A percentile compares a stretch with the other conserved stretches of the same genome.
Conservation (phyloP, 2,113 vertebrate species). For the Amia ocellicauda region DNA sequence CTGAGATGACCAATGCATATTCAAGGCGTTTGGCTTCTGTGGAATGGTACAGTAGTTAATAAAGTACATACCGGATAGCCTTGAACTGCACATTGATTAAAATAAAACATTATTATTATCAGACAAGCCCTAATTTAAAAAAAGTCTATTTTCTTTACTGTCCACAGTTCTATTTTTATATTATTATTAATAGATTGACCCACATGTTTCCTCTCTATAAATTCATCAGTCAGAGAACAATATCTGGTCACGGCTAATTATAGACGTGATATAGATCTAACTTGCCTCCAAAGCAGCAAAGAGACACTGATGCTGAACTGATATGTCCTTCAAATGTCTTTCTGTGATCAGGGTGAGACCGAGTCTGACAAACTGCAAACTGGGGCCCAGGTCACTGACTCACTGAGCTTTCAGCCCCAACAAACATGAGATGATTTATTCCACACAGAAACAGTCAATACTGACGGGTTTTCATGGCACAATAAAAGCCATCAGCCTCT, state of each 20-base stretch:
- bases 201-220: neutral
- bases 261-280: constrained; percentile 40
- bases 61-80: too few species aligned
- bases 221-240: constrained; percentile 20
- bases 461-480: neutral
- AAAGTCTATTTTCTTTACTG: too few species aligned
- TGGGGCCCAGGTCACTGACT: constrained; percentile 30
- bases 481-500: too few species aligned
- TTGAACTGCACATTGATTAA: too few species aligned
- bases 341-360: constrained; percentile 34
- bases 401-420: constrained; percentile 19
- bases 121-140: too few species aligned
- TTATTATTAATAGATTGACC: too few species aligned
- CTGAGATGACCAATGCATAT: too few species aligned
- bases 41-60: too few species aligned
- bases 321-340: constrained; percentile 30
- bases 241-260: constrained; percentile 17
- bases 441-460: neutral
- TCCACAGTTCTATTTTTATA: too few species aligned
- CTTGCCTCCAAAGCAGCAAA: too few species aligned
- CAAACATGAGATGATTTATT: constrained; percentile 13
- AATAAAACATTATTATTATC: too few species aligned
- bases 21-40: too few species aligned
- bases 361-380: constrained; percentile 8
- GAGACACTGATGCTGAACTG: constrained; percentile 42